Conservation (phyloP, 2,113 vertebrate species). For the Thamnophis sirtalis region DNA sequence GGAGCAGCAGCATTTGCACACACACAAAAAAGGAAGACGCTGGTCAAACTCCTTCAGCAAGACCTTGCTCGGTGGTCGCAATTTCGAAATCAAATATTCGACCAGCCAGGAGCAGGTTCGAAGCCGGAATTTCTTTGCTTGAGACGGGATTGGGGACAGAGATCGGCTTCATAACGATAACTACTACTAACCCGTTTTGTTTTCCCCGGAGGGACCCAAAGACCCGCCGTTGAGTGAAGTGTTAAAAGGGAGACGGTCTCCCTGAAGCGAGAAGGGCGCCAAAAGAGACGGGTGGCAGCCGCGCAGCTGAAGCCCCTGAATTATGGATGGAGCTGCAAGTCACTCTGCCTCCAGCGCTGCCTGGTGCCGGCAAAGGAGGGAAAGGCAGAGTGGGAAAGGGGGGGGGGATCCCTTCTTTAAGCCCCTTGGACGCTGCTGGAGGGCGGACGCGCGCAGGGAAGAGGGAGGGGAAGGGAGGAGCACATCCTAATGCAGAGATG, state of each 20-base stretch:
- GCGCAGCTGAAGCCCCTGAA: conserved; percentile 30
- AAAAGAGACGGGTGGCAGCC: not conserved
- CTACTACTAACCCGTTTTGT: not conserved
- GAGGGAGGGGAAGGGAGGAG: conserved; percentile 72
- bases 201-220: not conserved
- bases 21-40: too few species aligned
- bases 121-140: not conserved
- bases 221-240: not conserved
- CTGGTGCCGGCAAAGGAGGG: conserved; percentile 66
- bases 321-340: conserved; percentile 47
- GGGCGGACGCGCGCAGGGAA: conserved; percentile 51
- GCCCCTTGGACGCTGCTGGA: not conserved
- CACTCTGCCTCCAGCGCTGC: conserved; percentile 38
- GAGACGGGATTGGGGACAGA: not conserved
- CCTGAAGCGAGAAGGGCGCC: not conserved
- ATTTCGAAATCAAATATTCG: not conserved
- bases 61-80: not conserved
- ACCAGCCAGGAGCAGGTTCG: not conserved
- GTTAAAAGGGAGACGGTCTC: not conserved
- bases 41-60: not conserved
- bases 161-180: not conserved
- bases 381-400: conserved; percentile 19
- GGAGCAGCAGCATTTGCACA: not conserved
- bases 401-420: not conserved
- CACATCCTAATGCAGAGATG: conserved; percentile 80